Evolutionary conservation across 1,140 invertebrate genomes (phyloP), one percentile per base, ranked within the genome.

Genomic region (Chrysoperla carnea): DNA sequence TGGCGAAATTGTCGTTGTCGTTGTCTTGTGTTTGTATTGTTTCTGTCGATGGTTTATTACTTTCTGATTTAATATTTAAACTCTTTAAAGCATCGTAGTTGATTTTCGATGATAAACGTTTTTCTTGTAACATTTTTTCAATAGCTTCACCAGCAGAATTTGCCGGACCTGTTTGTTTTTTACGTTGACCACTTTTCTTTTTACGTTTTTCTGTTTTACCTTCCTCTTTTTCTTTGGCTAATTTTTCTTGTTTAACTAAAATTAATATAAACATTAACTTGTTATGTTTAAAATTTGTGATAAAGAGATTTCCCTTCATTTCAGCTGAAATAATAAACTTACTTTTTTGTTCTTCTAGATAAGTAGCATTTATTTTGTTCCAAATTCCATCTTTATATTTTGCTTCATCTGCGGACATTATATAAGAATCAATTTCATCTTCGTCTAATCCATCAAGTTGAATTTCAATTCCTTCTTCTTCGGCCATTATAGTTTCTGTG

Each of bases 71-170:
- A 48, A 49, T 62, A 57, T 75, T 76, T 48, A 92, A 62, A 55
- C 76, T 85, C 54, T 88, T 90, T 9, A 98, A 63, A 13, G 97
- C 92, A 52, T 97, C 92, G 56, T 97, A 98, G 63, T 98, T 95
- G 29, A 98, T 95, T 72, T 98, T 98, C 6, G 75, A 80, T 1
- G 92, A 96, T 44, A 98, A 83, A 57, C 87, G 88, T 60, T 93
- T 95, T 52, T 94, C 90, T 50, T 89, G 81, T 6, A 96, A 60
- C 76, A 96, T 91, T 60, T 90, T 93, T 55, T 91, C 86, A 27
- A 95, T 90, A 0, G 90, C 91, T 66, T 95, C 90, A 2, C 79
- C 81, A 11, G 88, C 85, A n/a, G 78, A 84, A 45, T 78, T 84
- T 0, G 86, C 81, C 2, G 76, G 73, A 2, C 59, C 62, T 54